Percentiles rank a stretch among this genome's conserved stretches.
Conservation (phyloP, 2,888 invertebrate species). For the Epirrhoe tristata region DNA sequence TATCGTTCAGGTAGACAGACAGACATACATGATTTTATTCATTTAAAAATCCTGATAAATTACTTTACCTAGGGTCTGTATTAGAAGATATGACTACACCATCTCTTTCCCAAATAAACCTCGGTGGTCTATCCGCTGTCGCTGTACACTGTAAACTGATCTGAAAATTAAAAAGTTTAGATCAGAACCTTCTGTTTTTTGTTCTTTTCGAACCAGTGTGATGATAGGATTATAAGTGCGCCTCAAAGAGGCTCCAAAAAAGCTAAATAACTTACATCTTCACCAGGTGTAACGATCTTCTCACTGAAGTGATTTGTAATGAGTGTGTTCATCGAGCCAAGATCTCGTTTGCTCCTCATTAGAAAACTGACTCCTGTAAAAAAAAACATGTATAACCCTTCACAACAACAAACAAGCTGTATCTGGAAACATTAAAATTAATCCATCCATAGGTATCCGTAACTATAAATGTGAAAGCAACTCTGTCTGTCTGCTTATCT, state of each 20-base stretch:
- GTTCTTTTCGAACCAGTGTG: too few species aligned
- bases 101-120: constrained; percentile 79
- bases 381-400: background rate
- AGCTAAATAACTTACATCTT: constrained; percentile 83
- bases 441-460: too few species aligned
- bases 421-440: too few species aligned
- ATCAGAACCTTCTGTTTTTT: too few species aligned
- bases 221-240: too few species aligned
- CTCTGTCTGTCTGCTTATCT: too few species aligned
- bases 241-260: too few species aligned
- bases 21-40: too few species aligned
- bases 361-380: constrained; percentile 53
- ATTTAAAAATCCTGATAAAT: too few species aligned
- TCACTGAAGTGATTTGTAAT: constrained; percentile 76
- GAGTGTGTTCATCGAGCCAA: constrained; percentile 60
- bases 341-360: constrained; percentile 62
- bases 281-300: constrained; percentile 83
- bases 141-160: constrained; percentile 75
- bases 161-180: constrained; percentile 51
- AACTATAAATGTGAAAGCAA: too few species aligned
- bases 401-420: background rate
- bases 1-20: too few species aligned
- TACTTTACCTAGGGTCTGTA: constrained; percentile 76
- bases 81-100: constrained; percentile 74
- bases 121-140: constrained; percentile 69